Evolutionary conservation across 2,797 vertebrate genomes (phyloP), one percentile per base, ranked within the genome.

Genomic region (Mallotus villosus): DNA sequence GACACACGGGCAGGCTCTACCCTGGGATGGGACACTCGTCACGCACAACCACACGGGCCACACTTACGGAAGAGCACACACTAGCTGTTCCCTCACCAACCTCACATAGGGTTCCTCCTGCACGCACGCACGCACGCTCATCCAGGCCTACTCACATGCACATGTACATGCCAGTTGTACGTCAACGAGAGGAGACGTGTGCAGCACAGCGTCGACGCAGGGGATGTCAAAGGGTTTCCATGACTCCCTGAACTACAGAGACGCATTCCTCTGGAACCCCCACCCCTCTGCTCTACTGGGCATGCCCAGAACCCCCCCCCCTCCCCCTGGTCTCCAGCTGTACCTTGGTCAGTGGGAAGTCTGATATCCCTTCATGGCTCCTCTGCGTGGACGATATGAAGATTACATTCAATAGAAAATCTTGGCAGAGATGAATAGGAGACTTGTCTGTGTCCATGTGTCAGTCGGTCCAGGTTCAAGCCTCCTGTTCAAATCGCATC

Each of bases 281-380:
- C n/a, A 66, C 12, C n/a, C 22, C 27, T 22, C 24, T 66, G 61
- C 51, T 72, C 46, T 22, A 32, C 67, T 55, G 25, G 49, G 66
- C 25, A 53, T 58, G 32, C 19, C 62, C 29, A 63, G 32, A 63
- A 16, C 29, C 12, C 2, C 17, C 16, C 12, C 29, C 32, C 32
- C 7, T 34, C 8, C 32, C 32, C 6, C 32, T 34, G 32, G 32
- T 34, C 32, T 34, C 32, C 32, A 34, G 32, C 32, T 34, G 32
- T 1, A 34, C 32, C 6, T 34, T 32, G 32, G 8, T 34, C 32
- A 34, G 32, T 7, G 32, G 32, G 32, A 6, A 34, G 32, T 34
- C 5, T 34, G 32, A 34, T 34, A 34, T 1, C 32, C 8, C 32
- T 34, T 34, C 32, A 8, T 2, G 32, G 7, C 32, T 34, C 32